Conservation (phyloP, 1,140 invertebrate genomes). For the Pristionchus pacificus region DNA sequence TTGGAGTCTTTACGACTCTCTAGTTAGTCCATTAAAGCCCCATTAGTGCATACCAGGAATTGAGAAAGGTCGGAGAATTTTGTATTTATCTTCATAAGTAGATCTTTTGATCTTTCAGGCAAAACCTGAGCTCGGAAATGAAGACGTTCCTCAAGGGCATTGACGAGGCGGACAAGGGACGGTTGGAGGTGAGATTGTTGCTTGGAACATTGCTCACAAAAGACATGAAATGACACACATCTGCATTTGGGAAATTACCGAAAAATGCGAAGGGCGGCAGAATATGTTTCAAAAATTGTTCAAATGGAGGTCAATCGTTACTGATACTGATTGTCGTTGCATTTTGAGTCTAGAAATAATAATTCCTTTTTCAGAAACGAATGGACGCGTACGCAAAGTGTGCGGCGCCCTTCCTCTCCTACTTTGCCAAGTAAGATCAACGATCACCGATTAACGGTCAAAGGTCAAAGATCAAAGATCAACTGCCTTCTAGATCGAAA, state of each 20-base stretch:
- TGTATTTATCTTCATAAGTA: constrained; percentile 8
- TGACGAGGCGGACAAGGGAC: constrained; percentile 50
- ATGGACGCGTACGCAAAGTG: constrained; percentile 42
- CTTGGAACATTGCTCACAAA: neutral
- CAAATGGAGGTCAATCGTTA: too few species aligned
- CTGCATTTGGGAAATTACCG: constrained; percentile 1
- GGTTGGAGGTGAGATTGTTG: constrained; percentile 39
- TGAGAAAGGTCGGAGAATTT: constrained; percentile 8
- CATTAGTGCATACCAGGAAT: too few species aligned
- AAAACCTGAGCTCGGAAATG: constrained; percentile 41
- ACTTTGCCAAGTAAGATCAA: constrained; percentile 40
- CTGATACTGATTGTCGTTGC: too few species aligned
- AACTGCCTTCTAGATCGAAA: too few species aligned
- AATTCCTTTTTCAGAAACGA: constrained; percentile 36
- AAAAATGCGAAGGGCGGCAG: neutral
- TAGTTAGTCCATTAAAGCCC: too few species aligned
- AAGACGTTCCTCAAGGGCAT: constrained; percentile 42
- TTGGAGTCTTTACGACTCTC: too few species aligned
- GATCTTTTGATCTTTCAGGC: constrained; percentile 11
- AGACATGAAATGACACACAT: constrained; percentile 9
- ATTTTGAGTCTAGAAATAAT: too few species aligned
- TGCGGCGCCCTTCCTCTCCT: constrained; percentile 44
- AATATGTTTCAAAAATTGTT: too few species aligned
- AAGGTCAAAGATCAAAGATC: too few species aligned
- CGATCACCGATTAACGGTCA: too few species aligned